Conservation (phyloP, 2,797 vertebrate genomes). For the Carcharodon carcharias region DNA sequence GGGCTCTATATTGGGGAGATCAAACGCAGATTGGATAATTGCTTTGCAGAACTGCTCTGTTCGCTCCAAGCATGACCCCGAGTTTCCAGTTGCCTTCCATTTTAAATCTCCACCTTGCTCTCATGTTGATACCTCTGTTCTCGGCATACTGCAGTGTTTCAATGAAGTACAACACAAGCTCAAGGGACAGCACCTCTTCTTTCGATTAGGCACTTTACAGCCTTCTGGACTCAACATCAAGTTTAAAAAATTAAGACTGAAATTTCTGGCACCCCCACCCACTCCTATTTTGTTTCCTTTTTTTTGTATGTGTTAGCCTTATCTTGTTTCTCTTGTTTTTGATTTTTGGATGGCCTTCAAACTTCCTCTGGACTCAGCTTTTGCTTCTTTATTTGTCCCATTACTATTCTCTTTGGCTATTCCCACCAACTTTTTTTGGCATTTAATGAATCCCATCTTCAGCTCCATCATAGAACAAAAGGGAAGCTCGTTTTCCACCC, state of each 20-base stretch:
- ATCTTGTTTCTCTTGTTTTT: background rate
- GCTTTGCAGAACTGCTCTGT: background rate
- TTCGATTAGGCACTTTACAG: background rate
- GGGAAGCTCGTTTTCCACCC: no score
- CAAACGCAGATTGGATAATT: background rate
- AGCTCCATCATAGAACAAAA: no score
- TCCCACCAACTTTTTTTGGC: no score
- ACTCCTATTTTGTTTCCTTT: background rate
- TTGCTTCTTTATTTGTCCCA: background rate
- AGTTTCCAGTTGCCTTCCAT: background rate
- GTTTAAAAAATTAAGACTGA: background rate
- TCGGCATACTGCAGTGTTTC: background rate
- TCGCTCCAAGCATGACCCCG: no score
- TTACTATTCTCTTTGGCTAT: background rate
- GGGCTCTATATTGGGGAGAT: no score
- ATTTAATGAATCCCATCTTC: no score
- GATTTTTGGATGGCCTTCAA: background rate
- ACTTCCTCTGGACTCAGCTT: background rate
- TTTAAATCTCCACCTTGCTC: background rate
- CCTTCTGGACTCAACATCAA: background rate
- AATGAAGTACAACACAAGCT: background rate
- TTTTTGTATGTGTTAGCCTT: background rate
- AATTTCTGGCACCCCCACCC: background rate
- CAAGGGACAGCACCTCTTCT: background rate
- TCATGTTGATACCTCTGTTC: background rate